Evolutionary conservation across 1,140 invertebrate species (phyloP).

Genomic region (Drosophila gunungcola): DNA sequence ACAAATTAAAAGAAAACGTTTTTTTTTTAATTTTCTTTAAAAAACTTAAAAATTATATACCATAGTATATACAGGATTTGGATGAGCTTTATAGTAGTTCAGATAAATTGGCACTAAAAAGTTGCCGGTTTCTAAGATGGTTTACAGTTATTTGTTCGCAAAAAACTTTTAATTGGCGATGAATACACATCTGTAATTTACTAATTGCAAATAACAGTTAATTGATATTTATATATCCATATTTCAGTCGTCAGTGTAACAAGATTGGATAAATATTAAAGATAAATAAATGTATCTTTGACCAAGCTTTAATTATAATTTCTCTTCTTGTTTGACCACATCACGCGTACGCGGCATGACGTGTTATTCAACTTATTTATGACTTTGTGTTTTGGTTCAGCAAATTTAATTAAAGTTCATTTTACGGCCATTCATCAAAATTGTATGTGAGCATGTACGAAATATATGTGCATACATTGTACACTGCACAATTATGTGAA

Average conservation of each 20-base stretch:
- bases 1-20: too few species aligned
- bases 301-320: slow-evolving; percentile 66
- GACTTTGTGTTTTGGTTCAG: slow-evolving; percentile 44
- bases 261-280: slow-evolving; percentile 13
- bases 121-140: too few species aligned
- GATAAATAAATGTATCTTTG: slow-evolving; percentile 26
- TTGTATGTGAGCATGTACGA: slow-evolving; percentile 14
- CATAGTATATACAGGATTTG: too few species aligned
- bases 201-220: neutral
- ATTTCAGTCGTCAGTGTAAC: neutral
- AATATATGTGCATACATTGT: neutral
- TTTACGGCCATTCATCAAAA: slow-evolving; percentile 60
- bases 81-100: too few species aligned
- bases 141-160: too few species aligned
- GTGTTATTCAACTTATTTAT: slow-evolving; percentile 60
- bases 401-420: slow-evolving; percentile 73
- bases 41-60: too few species aligned
- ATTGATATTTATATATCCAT: neutral
- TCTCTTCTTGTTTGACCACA: slow-evolving; percentile 21
- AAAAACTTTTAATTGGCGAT: too few species aligned
- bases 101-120: too few species aligned
- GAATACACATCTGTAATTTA: too few species aligned
- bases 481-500: slow-evolving; percentile 40
- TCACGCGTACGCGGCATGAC: slow-evolving; percentile 42
- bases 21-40: too few species aligned